phyloP scores from a whole-genome alignment of 2,888 invertebrate species.

The Nephrotoma guestfalica region DNA sequence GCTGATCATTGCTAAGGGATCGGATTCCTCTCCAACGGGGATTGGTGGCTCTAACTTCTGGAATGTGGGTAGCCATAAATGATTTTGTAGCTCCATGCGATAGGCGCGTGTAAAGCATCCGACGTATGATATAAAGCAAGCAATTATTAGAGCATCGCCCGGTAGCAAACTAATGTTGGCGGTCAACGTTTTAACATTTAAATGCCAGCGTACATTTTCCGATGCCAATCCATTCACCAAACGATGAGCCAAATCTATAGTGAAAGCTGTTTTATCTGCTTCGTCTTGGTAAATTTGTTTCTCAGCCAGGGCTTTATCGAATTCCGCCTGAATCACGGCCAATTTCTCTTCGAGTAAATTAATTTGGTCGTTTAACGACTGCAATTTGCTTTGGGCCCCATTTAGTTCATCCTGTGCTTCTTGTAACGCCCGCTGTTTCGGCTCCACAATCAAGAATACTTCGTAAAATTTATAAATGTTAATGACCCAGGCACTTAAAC shows the following conservation, averaged over 20 bases:
- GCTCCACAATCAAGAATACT: constrained; percentile 83
- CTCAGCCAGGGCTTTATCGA: constrained; percentile 70
- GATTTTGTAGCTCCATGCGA: constrained; percentile 58
- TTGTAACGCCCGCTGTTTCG: constrained; percentile 71
- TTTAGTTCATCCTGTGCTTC: constrained; percentile 73
- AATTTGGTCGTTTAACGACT: constrained; percentile 58
- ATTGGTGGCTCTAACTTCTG: constrained; percentile 54
- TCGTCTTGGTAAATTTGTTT: constrained; percentile 86
- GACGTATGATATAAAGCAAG: constrained; percentile 89
- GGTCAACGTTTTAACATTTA: constrained; percentile 43
- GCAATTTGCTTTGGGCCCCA: constrained; percentile 65
- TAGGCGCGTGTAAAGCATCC: constrained; percentile 85
- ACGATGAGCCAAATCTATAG: constrained; percentile 83
- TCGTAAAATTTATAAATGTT: constrained; percentile 83
- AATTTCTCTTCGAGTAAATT: constrained; percentile 59
- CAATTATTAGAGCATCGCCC: constrained; percentile 76
- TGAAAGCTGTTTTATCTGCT: constrained; percentile 77
- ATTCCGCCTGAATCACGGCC: constrained; percentile 59
- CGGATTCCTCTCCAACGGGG: constrained; percentile 61
- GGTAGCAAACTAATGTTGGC: constrained; percentile 63
- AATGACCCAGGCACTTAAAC: constrained; percentile 87
- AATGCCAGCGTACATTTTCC: constrained; percentile 74
- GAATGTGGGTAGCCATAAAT: constrained; percentile 71
- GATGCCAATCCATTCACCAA: constrained; percentile 85
- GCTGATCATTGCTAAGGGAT: constrained; percentile 72